Evolutionary conservation across 2,113 vertebrate genomes (phyloP).

Genomic region (Ophiodon elongatus): DNA sequence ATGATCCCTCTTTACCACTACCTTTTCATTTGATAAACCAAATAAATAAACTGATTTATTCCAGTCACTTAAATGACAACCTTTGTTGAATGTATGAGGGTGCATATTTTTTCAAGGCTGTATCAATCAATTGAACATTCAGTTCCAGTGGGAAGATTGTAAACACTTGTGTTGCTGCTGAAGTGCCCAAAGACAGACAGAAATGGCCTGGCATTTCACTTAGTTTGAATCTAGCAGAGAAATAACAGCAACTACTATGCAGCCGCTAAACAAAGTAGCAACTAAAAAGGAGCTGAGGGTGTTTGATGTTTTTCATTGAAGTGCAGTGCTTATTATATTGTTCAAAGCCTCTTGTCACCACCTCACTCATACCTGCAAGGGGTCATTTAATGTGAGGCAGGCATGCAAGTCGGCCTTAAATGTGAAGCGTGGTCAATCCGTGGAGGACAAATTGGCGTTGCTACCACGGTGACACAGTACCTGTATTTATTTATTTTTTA

Average conservation of each 20-base stretch:
- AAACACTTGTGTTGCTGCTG: constrained; percentile 45
- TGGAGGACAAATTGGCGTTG: neutral
- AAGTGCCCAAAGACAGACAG: constrained; percentile 56
- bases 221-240: neutral
- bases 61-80: constrained; percentile 16
- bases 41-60: constrained; percentile 50
- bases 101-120: constrained; percentile 8
- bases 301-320: constrained; percentile 68
- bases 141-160: constrained; percentile 18
- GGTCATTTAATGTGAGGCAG: constrained; percentile 51
- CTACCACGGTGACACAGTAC: constrained; percentile 21
- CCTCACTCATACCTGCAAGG: constrained; percentile 59
- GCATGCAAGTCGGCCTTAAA: constrained; percentile 7
- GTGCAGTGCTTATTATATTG: constrained; percentile 58
- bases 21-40: constrained; percentile 47
- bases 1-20: constrained; percentile 50
- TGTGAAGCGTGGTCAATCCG: constrained; percentile 19
- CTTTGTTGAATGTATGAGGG: constrained; percentile 22
- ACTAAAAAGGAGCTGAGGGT: constrained; percentile 31
- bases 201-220: constrained; percentile 56
- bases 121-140: constrained; percentile 26
- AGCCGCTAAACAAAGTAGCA: constrained; percentile 32
- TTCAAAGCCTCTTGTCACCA: constrained; percentile 59
- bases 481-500: neutral
- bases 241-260: neutral